Percentiles rank a stretch among this genome's conserved stretches.
These are phyloP conservation scores for Tragelaphus imberbis DNA, from an alignment of 2,113 vertebrate species.

Conservation along the genomic window DNA sequence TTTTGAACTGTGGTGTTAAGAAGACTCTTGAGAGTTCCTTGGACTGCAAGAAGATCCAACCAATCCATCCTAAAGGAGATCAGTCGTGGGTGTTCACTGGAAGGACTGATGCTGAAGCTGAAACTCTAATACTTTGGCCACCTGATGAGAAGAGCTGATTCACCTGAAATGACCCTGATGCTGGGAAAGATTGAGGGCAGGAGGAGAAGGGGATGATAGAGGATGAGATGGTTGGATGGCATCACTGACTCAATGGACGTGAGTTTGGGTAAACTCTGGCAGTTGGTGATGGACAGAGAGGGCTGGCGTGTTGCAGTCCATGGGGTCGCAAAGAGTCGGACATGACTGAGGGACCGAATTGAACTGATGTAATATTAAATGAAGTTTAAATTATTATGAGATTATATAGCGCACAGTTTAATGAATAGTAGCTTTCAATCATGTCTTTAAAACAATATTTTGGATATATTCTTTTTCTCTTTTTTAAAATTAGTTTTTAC, in stretches of 20 bases:
- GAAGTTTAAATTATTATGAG: background rate
- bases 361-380: background rate
- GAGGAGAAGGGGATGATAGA: background rate
- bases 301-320: background rate
- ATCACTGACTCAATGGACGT: background rate
- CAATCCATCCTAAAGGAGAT: background rate
- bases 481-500: background rate
- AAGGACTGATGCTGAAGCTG: background rate
- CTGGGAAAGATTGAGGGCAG: background rate
- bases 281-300: background rate
- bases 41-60: background rate
- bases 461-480: background rate
- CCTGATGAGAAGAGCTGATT: background rate
- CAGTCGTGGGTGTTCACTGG: background rate
- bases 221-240: background rate
- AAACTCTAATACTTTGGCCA: background rate
- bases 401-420: background rate
- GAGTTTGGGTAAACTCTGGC: background rate
- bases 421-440: background rate
- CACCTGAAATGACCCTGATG: background rate
- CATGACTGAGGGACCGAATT: background rate
- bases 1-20: background rate
- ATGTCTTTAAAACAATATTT: background rate
- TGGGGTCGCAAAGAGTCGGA: background rate
- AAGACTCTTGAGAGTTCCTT: background rate